A percentile compares a stretch with the other conserved stretches of the same genome.
Conservation (phyloP, 2,113 vertebrate genomes). For the Psittacula cyanocephala region DNA sequence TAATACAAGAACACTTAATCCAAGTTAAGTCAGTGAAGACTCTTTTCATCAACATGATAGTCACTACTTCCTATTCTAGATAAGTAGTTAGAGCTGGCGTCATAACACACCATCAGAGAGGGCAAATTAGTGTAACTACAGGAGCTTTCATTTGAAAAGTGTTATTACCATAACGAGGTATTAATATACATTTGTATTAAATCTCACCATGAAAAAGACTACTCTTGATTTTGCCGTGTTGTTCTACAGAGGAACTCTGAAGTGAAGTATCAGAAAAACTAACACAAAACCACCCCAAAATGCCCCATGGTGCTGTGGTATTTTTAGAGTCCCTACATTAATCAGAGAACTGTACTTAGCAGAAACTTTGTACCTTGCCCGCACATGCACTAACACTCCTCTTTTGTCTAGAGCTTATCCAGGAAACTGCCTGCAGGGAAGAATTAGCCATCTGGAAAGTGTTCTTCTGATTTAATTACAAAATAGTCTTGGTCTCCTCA, state of each 20-base stretch:
- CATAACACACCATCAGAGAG: constrained; percentile 23
- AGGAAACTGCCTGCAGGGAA: constrained; percentile 36
- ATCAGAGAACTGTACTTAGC: background rate
- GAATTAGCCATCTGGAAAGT: background rate
- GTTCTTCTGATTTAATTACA: background rate
- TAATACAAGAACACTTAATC: background rate
- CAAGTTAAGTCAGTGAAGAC: background rate
- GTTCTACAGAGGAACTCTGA: background rate
- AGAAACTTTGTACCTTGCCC: constrained; percentile 31
- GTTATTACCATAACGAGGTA: constrained; percentile 7
- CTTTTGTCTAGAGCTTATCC: constrained; percentile 1
- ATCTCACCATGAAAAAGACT: background rate
- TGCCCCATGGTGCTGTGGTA: background rate
- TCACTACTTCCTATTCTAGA: background rate
- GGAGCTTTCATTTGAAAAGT: constrained; percentile 9
- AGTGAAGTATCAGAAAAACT: background rate
- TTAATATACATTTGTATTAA: background rate
- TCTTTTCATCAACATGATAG: background rate
- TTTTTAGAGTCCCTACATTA: background rate
- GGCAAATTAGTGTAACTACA: constrained; percentile 45
- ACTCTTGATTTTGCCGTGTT: background rate
- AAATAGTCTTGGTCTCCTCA: background rate
- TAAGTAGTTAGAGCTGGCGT: background rate
- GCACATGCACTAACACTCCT: background rate
- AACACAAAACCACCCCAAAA: background rate